phyloP scores from a whole-genome alignment of 1,140 invertebrate species.

The Manduca sexta region DNA sequence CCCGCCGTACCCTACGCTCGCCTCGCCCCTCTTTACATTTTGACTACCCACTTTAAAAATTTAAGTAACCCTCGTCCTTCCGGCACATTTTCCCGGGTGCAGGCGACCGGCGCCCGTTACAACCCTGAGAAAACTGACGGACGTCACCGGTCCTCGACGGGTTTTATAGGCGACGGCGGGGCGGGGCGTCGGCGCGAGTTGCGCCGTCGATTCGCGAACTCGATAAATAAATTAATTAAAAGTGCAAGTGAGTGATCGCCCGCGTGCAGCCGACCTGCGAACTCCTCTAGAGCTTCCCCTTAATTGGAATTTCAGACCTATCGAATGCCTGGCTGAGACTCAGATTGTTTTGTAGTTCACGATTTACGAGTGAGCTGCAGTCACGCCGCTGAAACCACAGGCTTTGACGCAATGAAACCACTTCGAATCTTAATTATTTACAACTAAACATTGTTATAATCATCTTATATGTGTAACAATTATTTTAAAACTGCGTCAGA shows the following conservation, averaged over 20 bases:
- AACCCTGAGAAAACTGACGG: conserved; percentile 67
- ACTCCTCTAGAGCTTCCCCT: conserved; percentile 52
- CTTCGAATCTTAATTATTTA: neutral
- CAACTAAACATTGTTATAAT: neutral
- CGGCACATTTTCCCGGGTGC: conserved; percentile 43
- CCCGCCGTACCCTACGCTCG: conserved; percentile 37
- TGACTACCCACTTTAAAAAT: conserved; percentile 38
- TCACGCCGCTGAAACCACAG: neutral
- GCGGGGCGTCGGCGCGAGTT: conserved; percentile 62
- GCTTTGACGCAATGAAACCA: neutral
- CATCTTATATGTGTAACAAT: neutral
- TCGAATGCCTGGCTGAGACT: conserved; percentile 30
- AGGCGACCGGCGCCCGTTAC: conserved; percentile 46
- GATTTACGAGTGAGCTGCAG: conserved; percentile 16
- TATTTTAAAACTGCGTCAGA: neutral
- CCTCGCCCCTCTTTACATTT: conserved; percentile 36
- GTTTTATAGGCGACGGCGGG: conserved; percentile 59
- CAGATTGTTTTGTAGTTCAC: conserved; percentile 30
- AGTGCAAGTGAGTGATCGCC: conserved; percentile 71
- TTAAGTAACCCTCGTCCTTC: conserved; percentile 53
- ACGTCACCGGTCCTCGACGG: conserved; percentile 46
- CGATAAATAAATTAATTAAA: conserved; percentile 74
- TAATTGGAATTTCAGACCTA: conserved; percentile 59
- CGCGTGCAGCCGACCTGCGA: conserved; percentile 54
- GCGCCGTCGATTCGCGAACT: conserved; percentile 68